Percentiles rank a stretch among this genome's conserved stretches.
Evolutionary conservation across 1,140 invertebrate genomes (phyloP).

Genomic region (Drosophila virilis): DNA sequence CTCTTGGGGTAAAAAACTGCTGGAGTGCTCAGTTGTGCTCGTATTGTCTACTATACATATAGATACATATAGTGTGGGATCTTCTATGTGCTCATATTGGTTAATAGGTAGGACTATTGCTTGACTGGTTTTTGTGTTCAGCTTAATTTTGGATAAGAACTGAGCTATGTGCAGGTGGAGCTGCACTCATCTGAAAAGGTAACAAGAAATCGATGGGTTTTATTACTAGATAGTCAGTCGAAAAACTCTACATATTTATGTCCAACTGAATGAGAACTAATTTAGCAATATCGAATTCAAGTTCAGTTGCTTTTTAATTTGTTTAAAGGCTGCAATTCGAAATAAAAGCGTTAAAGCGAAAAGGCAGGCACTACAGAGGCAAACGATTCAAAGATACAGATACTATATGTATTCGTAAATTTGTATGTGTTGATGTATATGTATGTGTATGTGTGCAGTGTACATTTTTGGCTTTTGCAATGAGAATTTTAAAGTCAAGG

Average conservation of each 20-base stretch:
- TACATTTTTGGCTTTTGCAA: constrained; percentile 65
- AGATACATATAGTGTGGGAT: constrained; percentile 21
- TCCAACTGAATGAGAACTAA: neutral
- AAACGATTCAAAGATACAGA: constrained; percentile 20
- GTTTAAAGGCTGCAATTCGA: neutral
- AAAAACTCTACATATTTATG: constrained; percentile 6
- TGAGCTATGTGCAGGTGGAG: constrained; percentile 11
- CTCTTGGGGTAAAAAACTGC: constrained; percentile 68
- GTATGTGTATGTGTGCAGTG: constrained; percentile 17
- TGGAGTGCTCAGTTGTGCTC: constrained; percentile 51
- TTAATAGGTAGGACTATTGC: constrained; percentile 16
- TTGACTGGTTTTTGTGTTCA: constrained; percentile 19
- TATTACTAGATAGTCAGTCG: constrained; percentile 9
- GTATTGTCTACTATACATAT: constrained; percentile 38
- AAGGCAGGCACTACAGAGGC: constrained; percentile 20
- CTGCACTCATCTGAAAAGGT: constrained; percentile 51
- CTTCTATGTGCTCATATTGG: constrained; percentile 41
- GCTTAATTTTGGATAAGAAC: constrained; percentile 20
- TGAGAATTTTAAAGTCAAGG: constrained; percentile 80
- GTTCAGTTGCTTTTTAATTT: neutral
- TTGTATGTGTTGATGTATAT: constrained; percentile 13
- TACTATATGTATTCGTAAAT: neutral
- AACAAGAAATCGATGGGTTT: constrained; percentile 40
- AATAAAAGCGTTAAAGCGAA: neutral
- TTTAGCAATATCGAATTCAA: constrained; percentile 2